Evolutionary conservation across 2,888 invertebrate genomes (phyloP), one percentile per base, ranked within the genome.

Genomic region (Siphlonurus alternatus): DNA sequence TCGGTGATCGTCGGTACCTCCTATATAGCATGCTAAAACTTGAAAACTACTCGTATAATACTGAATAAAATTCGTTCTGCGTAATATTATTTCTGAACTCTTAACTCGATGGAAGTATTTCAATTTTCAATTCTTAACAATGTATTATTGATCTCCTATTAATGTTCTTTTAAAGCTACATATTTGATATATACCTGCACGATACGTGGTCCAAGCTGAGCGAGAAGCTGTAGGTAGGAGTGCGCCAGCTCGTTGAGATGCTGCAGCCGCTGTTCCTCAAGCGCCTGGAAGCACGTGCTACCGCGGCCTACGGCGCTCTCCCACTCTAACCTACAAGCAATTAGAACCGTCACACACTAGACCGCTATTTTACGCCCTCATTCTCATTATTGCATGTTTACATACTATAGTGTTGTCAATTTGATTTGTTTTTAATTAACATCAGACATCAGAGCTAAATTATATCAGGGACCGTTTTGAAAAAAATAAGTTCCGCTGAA

Each of bases 231-330:
- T 67, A 80, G 76, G 72, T 83, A 83, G 67, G 80, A 80, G 65
- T 79, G 77, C 2, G 82, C 78, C 67, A 81, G 75, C 65, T 83
- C 85, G 73, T 91, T 90, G 73, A 94, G 81, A 71, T 89, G 88
- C 65, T 83, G 83, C 64, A 95, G 79, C 70, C 95, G 81, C 76
- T 95, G 94, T 73, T 93, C 93, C 74, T 96, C 95, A 64, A 95
- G 79, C 63, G 87, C 83, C 75, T 94, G 93, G 75, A 96, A 83
- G 74, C 90, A 88, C 23, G 87, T 86, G 24, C 90, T 88, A 20
- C 93, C 93, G 73, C 91, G 87, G 66, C 88, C 81, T 15, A 95
- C 89, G 7, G 92, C 86, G 68, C 91, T 87, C 78, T 96, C 95
- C 88, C 93, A 93, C 77, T 93, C 95, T 74, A 95, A 77, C 76